Evolutionary conservation across 2,797 vertebrate species (phyloP), one percentile per base, ranked within the genome.

Genomic region (Periparus ater): DNA sequence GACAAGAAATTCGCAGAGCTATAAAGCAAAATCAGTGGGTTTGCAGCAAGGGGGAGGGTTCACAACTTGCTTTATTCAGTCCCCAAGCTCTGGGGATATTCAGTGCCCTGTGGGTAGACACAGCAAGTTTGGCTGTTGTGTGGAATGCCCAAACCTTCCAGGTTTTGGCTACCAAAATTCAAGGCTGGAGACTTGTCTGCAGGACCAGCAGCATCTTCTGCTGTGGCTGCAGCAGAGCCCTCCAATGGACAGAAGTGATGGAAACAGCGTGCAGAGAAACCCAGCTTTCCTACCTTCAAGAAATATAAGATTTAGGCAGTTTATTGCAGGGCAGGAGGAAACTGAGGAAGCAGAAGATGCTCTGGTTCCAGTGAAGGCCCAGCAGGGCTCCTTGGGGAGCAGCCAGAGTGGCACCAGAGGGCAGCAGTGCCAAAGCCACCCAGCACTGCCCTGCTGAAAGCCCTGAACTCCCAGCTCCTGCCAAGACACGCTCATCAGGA

Each of bases 391-490:
- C 78, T 71, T 0, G 0, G 71, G 75, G 93, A 85, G 32, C 5
- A 2, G 68, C 30, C 36, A 18, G 40, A 0, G 0, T 9, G 45
- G 83, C 92, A 88, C 50, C 95, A 95, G 93, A 96, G 93, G 93
- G 95, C 96, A 96, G 96, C 93, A 96, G 88, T 51, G 83, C 86
- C 91, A 95, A 96, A 95, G 93, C 42, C 86, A 94, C 92, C 86
- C 84, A 45, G 13, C 0, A 0, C 16, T 17, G 8, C 44, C 74
- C 76, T 15, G 40, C 55, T 65, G 22, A 71, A 45, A 58, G n/a
- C 32, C 26, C 2, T 38, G 26, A 53, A 72, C 9, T 32, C 29
- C 20, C 60, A 10, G 25, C 2, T 72, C 67, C 55, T 1, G 2
- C 3, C 36, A 57, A 30, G 29, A 9, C 9, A 19, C 10, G 29